Base-by-base conservation (phyloP, 2,797 vertebrate genomes). In the Takifugu ocellatus region DNA sequence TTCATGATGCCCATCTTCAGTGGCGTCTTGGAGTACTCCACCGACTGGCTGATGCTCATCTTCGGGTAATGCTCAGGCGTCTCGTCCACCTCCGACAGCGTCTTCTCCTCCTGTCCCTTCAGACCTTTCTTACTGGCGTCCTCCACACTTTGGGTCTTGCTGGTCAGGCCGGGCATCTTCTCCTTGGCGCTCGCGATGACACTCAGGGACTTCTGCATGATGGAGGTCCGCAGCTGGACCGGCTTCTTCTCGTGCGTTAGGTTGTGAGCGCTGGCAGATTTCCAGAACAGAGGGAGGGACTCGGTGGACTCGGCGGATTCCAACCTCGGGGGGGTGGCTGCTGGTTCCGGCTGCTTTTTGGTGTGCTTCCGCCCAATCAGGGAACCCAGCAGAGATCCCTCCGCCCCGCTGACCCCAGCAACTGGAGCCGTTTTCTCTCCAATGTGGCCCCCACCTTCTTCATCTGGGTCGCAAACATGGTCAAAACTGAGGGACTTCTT, bases 1-100 rank as follows among this genome's bases (percentile, higher is more conserved):
- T 98, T 99, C 92, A 99, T 99, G 83, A 99, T 99, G 72, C 96
- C 94, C 84, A 91, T 92, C 87, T 96, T 98, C 83, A 93, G 86
- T n/a, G 91, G 92, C 2, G 90, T 87, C 91, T 94, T 98, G 72
- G 87, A 94, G 78, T 93, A 88, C 78, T 98, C 96, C 72, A 96
- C 97, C 6, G 89, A 88, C 16, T 92, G 93, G 75, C 85, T 93
- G 67, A 89, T 84, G 72, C 91, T 92, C 88, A 94, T 93, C 76
- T 95, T 96, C 56, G 86, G 84, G 56, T 88, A 87, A 69, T 92
- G 87, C 58, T 97, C 93, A 5, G 93, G 91, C 17, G 88, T 90
- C 61, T 96, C 95, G 17, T 89, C 82, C 44, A 93, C 94, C 58
- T 94, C 96, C 0, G 93, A 87, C 45, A 92, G 84, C 51, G 87